Evolutionary conservation across 92 coral and sea anemone species (phyloP), one percentile per base, ranked within the genome.

Genomic region (Meandrina meandrites): DNA sequence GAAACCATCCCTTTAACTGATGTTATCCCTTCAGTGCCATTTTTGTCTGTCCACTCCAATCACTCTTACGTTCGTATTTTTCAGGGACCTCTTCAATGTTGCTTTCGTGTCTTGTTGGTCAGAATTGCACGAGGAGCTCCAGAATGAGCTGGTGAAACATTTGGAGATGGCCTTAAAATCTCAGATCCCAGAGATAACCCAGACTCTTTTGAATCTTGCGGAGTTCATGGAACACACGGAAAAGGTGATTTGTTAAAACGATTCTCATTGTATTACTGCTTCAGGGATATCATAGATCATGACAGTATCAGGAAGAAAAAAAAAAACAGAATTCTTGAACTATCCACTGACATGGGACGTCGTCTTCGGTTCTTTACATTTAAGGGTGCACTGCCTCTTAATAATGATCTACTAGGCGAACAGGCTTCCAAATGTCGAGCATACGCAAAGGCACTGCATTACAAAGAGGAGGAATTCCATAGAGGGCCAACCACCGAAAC

Each of bases 81-180:
- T 81, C 71, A 95, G 99, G 86, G 99, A 97, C 69, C 96, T 97
- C 53, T 96, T 97, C 78, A 97, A 97, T 86, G 99, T 98, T 0
- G 98, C 99, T 40, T 97, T 97, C 88, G 99, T 97, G 12, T 97
- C 99, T 4, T 95, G 99, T 88, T 97, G 99, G 99, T 97, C 98
- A 66, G 99, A 97, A 78, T 95, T 97, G 22, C 99, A 95, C 62
- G 99, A 97, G 86, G 99, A 97, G 77, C 87, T 95, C 56, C 99
- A 94, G 94, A 97, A 97, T 87, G 99, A 97, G 76, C 85, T 97
- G 79, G 98, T 97, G 53, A 91, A 93, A 53, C 91, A 95, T 88
- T 92, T 97, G 47, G 99, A 94, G 73, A 89, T 91, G 79, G 98
- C 99, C 0, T 81, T 97, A 75, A 91, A 91, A 76, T 92, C 96